Base-by-base conservation (phyloP, 2,797 vertebrate species). In the Rhodeus uyekii region DNA sequence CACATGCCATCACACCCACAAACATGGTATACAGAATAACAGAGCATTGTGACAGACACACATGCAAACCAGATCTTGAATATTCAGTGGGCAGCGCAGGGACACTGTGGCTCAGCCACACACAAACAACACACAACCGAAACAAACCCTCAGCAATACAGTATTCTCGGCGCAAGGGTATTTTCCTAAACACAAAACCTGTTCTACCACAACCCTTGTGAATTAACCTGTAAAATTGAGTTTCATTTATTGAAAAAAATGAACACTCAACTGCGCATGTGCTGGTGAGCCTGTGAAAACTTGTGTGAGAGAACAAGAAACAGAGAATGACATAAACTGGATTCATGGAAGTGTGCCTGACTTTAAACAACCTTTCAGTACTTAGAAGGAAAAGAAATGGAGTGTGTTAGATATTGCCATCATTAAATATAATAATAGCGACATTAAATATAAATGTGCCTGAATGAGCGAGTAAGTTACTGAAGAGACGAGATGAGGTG, bases 301-400 rank as follows among this genome's bases (percentile, higher is more conserved):
- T 34, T 14, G 46, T 9, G 44, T 19, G 32, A 67, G 50, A 29
- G n/a, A 29, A 44, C 58, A 71, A 75, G 36, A 14, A 75, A 61
- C n/a, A 29, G 24, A 65, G 46, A 32, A 60, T 53, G 87, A 84
- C 65, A 82, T 53, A 82, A 86, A 77, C 29, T 36, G 80, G 74
- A 81, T 88, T 88, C 86, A 27, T 84, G 74, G 87, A 88, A 86
- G 84, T 82, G 69, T 32, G 72, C 19, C 75, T 86, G 86, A 88
- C 87, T 88, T 88, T 88, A 81, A 88, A 86, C 84, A 88, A 88
- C 83, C 83, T 88, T 83, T 83, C 29, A 74, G 76, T 87, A 87
- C 87, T 87, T 88, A 63, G 87, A 88, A 86, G 86, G 86, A 86
- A 83, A 86, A 64, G 39, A 77, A 80, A 65, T 71, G 64, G 48